A percentile compares a stretch with the other conserved stretches of the same genome.
Conservation (phyloP, 2,113 vertebrate species). For the Haemorhous mexicanus region DNA sequence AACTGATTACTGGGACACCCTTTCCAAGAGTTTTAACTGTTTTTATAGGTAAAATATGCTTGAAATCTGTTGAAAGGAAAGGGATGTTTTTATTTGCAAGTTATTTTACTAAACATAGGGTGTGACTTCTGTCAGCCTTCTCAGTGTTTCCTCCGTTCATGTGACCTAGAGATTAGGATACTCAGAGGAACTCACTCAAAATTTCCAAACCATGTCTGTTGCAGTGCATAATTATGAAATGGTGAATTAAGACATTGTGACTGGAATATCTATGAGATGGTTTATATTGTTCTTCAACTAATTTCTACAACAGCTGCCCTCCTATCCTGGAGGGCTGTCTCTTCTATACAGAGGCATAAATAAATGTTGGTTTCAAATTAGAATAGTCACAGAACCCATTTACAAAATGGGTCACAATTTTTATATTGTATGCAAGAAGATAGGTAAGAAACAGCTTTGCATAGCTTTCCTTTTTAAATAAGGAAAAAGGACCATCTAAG, state of each 20-base stretch:
- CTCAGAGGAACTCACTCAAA: neutral
- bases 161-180: constrained; percentile 31
- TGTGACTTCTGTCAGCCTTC: constrained; percentile 22
- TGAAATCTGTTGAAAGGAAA: neutral
- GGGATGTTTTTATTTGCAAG: neutral
- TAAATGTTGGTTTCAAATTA: neutral
- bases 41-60: neutral
- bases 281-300: neutral
- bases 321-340: neutral
- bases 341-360: neutral
- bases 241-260: neutral
- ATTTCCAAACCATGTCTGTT: constrained; percentile 32
- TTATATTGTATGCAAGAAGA: neutral
- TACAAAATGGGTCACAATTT: neutral
- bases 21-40: neutral
- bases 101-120: neutral
- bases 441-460: neutral
- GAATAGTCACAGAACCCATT: neutral
- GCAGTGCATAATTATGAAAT: neutral
- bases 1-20: neutral
- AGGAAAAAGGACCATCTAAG: neutral
- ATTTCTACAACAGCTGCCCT: neutral
- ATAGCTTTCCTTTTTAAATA: neutral
- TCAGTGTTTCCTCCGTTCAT: constrained; percentile 24
- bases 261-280: neutral